phyloP scores from a whole-genome alignment of 2,888 invertebrate species.

The Onchidella celtica region DNA sequence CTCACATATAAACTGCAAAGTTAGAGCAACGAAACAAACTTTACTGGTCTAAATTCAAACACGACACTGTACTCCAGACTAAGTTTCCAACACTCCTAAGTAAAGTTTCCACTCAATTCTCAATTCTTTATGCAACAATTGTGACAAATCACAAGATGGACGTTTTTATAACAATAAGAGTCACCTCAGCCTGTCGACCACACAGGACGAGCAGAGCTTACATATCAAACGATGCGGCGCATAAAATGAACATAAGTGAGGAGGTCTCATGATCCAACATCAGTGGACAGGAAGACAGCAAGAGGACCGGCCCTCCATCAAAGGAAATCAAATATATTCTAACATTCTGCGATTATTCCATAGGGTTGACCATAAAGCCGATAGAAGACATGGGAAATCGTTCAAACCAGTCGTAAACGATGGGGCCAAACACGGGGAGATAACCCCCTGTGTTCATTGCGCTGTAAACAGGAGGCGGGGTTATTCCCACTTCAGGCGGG shows the following conservation, averaged over 20 bases:
- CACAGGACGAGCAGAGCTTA: not conserved
- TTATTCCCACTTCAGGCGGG: not conserved
- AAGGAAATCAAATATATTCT: constrained; percentile 9
- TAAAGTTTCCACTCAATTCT: not conserved
- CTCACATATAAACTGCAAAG: no score
- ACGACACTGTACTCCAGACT: no score
- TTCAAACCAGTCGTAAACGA: not conserved
- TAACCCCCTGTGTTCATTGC: not conserved
- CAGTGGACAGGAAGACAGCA: not conserved
- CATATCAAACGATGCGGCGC: not conserved
- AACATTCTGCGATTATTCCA: not conserved
- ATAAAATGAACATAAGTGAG: constrained; percentile 17
- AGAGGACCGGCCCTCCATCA: not conserved
- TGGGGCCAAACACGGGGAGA: not conserved
- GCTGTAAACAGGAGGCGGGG: not conserved
- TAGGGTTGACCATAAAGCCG: not conserved
- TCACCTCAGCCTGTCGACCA: not conserved
- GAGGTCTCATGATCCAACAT: constrained; percentile 14
- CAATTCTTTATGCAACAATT: not conserved
- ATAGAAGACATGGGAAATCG: not conserved
- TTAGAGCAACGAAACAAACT: no score
- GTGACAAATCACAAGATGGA: not conserved
- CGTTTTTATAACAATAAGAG: not conserved
- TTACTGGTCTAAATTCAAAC: no score
- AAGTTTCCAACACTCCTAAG: no score